Evolutionary conservation across 2,888 invertebrate species (phyloP).

Genomic region (Lamellibrachia satsuma): DNA sequence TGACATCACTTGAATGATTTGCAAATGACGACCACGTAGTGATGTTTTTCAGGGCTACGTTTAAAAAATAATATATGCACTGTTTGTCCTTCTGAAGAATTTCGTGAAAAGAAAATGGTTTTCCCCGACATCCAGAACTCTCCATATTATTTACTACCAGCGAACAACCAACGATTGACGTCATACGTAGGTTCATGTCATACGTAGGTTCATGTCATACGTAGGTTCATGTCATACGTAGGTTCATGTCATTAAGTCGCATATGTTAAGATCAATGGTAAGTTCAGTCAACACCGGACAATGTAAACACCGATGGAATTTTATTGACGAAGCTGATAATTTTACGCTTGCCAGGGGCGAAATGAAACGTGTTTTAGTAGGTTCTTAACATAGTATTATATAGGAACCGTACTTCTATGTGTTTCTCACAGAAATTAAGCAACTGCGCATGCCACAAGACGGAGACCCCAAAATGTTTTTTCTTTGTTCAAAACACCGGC

Average conservation of each 20-base stretch:
- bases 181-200: background rate
- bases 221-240: background rate
- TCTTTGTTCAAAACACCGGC: background rate
- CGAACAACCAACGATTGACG: background rate
- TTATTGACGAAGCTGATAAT: too few relatives aligned
- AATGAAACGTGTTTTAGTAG: too few relatives aligned
- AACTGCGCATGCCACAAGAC: background rate
- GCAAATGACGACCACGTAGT: background rate
- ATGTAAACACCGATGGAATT: too few relatives aligned
- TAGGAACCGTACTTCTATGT: background rate
- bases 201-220: background rate
- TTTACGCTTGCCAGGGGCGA: too few relatives aligned
- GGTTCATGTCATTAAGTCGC: background rate
- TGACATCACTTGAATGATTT: background rate
- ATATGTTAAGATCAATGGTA: too few relatives aligned
- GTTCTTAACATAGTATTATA: background rate
- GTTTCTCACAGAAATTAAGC: background rate
- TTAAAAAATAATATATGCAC: background rate
- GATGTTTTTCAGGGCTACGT: background rate
- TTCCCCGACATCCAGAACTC: background rate
- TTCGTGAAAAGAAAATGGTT: background rate
- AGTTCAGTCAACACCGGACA: too few relatives aligned
- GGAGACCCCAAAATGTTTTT: background rate
- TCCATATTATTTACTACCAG: too few relatives aligned
- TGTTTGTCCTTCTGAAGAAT: background rate